These are phyloP conservation scores for Promerops cafer DNA, from an alignment of 2,113 vertebrate genomes.

Conservation along the genomic window DNA sequence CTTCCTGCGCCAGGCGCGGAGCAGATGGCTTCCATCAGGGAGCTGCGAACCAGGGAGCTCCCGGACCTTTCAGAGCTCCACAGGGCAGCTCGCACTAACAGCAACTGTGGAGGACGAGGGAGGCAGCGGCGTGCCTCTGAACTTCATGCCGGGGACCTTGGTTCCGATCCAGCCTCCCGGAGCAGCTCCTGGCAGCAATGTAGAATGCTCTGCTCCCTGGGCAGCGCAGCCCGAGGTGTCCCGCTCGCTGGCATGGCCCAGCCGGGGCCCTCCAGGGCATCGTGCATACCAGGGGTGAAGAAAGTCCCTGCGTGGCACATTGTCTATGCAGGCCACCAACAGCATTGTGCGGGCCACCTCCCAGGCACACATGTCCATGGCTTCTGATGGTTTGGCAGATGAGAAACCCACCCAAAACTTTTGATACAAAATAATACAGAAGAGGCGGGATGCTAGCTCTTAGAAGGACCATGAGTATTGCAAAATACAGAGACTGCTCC, in stretches of 20 bases:
- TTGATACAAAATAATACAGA: not conserved
- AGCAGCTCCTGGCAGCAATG: accelerated
- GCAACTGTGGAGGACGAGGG: not conserved
- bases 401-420: not conserved
- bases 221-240: not conserved
- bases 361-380: accelerated
- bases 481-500: not conserved
- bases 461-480: not conserved
- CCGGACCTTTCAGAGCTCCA: not conserved
- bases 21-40: not conserved
- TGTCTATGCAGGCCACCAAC: not conserved
- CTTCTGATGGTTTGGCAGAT: not conserved
- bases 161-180: not conserved
- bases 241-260: not conserved
- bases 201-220: not conserved
- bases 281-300: accelerated
- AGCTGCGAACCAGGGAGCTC: not conserved
- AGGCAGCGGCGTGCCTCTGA: not conserved
- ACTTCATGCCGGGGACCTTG: not conserved
- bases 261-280: not conserved
- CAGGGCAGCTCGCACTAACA: not conserved
- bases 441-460: not conserved
- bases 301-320: accelerated
- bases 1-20: not conserved
- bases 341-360: accelerated